These are phyloP conservation scores for Grapholita molesta DNA, from an alignment of 1,140 invertebrate genomes.

Conservation along the genomic window DNA sequence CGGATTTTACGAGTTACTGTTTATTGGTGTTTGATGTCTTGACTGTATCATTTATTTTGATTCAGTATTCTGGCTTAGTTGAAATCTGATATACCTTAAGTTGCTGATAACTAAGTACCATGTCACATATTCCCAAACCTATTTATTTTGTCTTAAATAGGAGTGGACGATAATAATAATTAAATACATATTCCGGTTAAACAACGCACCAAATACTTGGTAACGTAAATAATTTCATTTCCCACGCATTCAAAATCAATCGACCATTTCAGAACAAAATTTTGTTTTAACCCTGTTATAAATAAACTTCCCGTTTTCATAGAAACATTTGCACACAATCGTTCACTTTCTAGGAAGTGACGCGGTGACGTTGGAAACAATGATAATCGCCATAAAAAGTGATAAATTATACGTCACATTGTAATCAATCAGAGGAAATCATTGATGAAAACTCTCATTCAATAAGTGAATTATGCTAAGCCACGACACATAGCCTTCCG, in stretches of 20 bases:
- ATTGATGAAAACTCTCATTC: conserved; percentile 1
- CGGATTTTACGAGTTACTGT: neutral
- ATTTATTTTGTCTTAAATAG: neutral
- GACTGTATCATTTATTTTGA: neutral
- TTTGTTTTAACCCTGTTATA: neutral
- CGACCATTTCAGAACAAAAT: neutral
- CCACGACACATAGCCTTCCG: neutral
- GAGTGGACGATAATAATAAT: neutral
- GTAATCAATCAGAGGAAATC: conserved; percentile 16
- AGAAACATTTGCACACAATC: conserved; percentile 15
- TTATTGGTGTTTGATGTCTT: no score
- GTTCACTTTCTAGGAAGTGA: conserved; percentile 8
- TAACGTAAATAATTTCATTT: no score
- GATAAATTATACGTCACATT: conserved; percentile 14
- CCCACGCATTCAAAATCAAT: neutral
- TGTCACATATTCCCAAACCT: neutral
- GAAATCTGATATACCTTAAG: neutral
- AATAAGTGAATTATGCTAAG: neutral
- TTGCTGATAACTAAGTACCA: neutral
- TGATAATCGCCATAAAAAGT: neutral
- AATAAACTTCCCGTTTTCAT: conserved; percentile 13
- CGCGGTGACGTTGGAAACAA: neutral
- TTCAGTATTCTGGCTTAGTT: neutral
- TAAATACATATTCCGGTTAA: no score
- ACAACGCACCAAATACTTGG: no score